Percentiles rank a stretch among this genome's conserved stretches.
Conservation (phyloP, 2,888 invertebrate species). For the Dendrolimus houi region DNA sequence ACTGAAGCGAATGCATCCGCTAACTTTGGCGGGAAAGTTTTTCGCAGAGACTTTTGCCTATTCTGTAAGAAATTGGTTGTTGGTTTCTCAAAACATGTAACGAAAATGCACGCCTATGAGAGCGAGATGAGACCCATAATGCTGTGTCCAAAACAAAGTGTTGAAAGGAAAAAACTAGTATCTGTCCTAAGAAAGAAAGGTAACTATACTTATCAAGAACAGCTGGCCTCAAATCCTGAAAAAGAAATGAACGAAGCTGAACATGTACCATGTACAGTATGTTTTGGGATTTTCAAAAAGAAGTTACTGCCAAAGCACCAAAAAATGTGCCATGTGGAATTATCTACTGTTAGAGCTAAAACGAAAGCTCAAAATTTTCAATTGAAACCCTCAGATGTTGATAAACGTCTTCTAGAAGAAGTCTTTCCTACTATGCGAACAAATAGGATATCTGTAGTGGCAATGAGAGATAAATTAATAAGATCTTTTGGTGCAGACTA, state of each 20-base stretch:
- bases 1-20: too few relatives aligned
- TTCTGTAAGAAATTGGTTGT: too few relatives aligned
- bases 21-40: too few relatives aligned
- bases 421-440: conserved; percentile 8
- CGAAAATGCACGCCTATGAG: too few relatives aligned
- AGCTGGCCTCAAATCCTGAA: too few relatives aligned
- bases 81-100: too few relatives aligned
- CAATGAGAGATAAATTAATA: conserved; percentile 11
- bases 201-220: too few relatives aligned
- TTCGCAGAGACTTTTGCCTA: too few relatives aligned
- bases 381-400: conserved; percentile 6
- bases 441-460: conserved; percentile 9
- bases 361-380: conserved; percentile 9
- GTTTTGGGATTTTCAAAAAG: conserved; percentile 5
- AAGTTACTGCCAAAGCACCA: conserved; percentile 8
- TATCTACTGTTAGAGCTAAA: conserved; percentile 4
- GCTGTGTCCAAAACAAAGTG: too few relatives aligned
- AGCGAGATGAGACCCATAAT: too few relatives aligned
- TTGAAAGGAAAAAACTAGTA: too few relatives aligned
- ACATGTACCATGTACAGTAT: conserved; percentile 1
- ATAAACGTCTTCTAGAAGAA: conserved; percentile 2
- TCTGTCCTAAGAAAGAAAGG: too few relatives aligned
- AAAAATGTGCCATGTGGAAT: conserved; percentile 7
- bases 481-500: conserved; percentile 12
- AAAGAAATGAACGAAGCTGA: background rate